Evolutionary conservation across 2,888 invertebrate species (phyloP).

Genomic region (Drosophila paramelanica): DNA sequence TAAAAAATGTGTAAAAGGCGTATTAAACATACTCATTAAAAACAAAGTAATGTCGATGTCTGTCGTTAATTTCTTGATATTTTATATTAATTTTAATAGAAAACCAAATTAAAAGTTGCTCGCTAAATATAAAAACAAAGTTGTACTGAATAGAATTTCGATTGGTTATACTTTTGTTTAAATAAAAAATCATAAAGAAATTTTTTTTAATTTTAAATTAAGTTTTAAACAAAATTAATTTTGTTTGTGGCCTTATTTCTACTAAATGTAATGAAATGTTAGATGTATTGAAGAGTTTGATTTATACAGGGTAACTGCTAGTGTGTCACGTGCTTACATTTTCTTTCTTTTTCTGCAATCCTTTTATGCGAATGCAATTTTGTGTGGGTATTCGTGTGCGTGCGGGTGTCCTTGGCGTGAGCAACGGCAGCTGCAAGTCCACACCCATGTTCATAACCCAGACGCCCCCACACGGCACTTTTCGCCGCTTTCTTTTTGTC

Average conservation of each 20-base stretch:
- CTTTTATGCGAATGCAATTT: conserved; percentile 5
- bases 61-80: too few relatives aligned
- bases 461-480: conserved; percentile 19
- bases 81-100: too few relatives aligned
- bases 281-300: too few relatives aligned
- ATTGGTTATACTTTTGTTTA: too few relatives aligned
- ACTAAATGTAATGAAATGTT: neutral
- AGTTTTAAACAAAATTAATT: too few relatives aligned
- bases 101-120: too few relatives aligned
- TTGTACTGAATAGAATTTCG: too few relatives aligned
- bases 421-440: conserved; percentile 27
- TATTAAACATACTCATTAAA: neutral
- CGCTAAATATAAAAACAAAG: too few relatives aligned
- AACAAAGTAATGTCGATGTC: too few relatives aligned
- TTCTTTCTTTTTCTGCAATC: neutral
- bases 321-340: neutral
- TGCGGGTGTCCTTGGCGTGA: conserved; percentile 45
- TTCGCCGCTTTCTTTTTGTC: conserved; percentile 12
- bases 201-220: too few relatives aligned
- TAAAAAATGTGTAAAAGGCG: neutral
- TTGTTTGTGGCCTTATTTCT: too few relatives aligned
- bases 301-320: neutral
- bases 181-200: too few relatives aligned
- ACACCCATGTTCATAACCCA: conserved; percentile 24
- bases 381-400: conserved; percentile 4